Evolutionary conservation across 2,113 vertebrate genomes (phyloP), one percentile per base, ranked within the genome.

Genomic region (Motacilla alba): DNA sequence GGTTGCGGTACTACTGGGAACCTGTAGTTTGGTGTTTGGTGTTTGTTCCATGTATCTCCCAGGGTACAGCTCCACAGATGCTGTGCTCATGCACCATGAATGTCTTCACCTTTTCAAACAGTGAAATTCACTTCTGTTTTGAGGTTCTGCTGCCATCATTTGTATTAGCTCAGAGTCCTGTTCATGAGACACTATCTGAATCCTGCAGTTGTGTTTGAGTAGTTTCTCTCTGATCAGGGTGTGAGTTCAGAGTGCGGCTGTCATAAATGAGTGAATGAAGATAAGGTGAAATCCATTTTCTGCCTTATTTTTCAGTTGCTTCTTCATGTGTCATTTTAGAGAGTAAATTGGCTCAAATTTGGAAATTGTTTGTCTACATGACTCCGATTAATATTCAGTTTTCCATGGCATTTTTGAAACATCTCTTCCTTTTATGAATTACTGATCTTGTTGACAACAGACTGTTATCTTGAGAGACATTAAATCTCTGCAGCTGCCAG

Each of bases 41-140:
- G 6, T 35, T 73, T 60, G 41, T 49, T 79, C 72, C 5, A 1
- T 24, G 0, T 37, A 3, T 60, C 16, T 73, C 64, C 35, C 22
- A 52, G 16, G 59, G 11, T 13, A 73, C 0, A 1, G 26, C 28
- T 56, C 35, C 58, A 30, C 8, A 72, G 74, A 49, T 0, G 0
- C 26, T 75, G 33, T 46, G 41, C 20, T 58, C n/a, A 44, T 79
- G 66, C 19, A 43, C 18, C 21, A 26, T 33, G 6, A 3, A 5
- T 15, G 2, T 9, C 62, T 46, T 75, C 77, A 58, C 18, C 33
- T 33, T 30, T 72, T 66, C 35, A 19, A 31, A 20, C n/a, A 7
- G 8, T 52, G 82, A 75, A 59, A 82, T 46, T 37, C 18, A 16
- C 19, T 22, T 35, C 0, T 7, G 6, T 52, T 89, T 82, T 33